A percentile compares a stretch with the other conserved stretches of the same genome.
Evolutionary conservation across 1,140 invertebrate genomes (phyloP).

Genomic region (Drosophila pallidifrons): DNA sequence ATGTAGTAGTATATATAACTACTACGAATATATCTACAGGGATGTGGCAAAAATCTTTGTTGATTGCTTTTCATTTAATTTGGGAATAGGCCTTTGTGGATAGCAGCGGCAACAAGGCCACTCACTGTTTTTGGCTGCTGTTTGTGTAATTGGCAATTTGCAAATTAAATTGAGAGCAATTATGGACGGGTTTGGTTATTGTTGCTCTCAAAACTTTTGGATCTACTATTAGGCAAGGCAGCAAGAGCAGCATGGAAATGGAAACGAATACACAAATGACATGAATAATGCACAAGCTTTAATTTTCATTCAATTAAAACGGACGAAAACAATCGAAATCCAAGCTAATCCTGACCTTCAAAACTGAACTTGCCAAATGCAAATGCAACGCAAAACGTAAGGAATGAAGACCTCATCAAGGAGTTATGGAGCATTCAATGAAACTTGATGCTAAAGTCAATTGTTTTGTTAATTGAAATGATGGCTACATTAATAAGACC

Average conservation of each 20-base stretch:
- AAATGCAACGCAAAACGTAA: slow-evolving; percentile 4
- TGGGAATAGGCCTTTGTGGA: background rate
- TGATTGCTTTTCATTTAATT: slow-evolving; percentile 16
- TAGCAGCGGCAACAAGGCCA: background rate
- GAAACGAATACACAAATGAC: slow-evolving; percentile 45
- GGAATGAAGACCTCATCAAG: background rate
- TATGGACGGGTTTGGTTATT: slow-evolving; percentile 22
- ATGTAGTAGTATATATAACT: background rate
- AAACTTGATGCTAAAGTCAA: background rate
- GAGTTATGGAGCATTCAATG: background rate
- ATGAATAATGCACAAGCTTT: slow-evolving; percentile 60
- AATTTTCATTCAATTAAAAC: slow-evolving; percentile 62
- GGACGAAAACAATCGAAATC: slow-evolving; percentile 3
- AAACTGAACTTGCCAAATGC: slow-evolving; percentile 26
- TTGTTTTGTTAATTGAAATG: background rate
- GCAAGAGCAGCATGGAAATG: slow-evolving; percentile 21
- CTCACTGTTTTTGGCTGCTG: slow-evolving; percentile 20
- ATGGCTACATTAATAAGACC: background rate
- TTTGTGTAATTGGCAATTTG: slow-evolving; percentile 61
- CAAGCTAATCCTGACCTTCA: background rate
- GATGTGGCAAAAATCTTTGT: background rate
- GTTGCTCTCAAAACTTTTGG: slow-evolving; percentile 3
- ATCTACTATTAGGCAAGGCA: background rate
- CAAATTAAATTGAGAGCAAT: slow-evolving; percentile 62
- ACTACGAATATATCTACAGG: background rate